Evolutionary conservation across 2,113 vertebrate genomes (phyloP).

Genomic region (Malurus alboscapulatus): DNA sequence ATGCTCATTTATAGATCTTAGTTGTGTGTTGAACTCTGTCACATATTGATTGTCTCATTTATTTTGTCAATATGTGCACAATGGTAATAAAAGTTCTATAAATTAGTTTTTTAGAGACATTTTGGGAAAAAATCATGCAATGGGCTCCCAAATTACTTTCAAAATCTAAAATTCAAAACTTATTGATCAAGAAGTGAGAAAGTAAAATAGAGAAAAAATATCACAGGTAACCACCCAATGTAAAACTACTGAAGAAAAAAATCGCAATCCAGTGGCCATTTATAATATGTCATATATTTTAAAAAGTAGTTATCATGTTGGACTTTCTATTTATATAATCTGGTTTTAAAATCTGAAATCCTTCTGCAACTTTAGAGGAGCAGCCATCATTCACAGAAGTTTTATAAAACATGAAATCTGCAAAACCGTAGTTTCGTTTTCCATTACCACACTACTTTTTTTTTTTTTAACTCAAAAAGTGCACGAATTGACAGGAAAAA

Average conservation of each 20-base stretch:
- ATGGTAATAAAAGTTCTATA: background rate
- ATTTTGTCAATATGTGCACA: slow-evolving; percentile 19
- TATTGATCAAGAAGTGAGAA: background rate
- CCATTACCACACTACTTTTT: background rate
- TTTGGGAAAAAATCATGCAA: background rate
- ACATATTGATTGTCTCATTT: background rate
- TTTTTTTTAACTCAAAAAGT: background rate
- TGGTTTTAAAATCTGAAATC: background rate
- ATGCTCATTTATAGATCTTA: background rate
- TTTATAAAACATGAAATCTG: background rate
- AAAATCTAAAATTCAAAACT: background rate
- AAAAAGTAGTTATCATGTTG: background rate
- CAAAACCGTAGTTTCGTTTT: background rate
- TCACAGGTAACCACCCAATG: background rate
- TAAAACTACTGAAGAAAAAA: background rate
- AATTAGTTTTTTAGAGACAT: slow-evolving; percentile 7
- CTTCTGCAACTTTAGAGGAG: background rate
- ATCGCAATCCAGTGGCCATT: background rate
- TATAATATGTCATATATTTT: background rate
- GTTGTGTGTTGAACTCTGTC: background rate
- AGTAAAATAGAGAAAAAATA: background rate
- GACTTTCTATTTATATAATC: background rate
- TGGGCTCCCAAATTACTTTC: background rate
- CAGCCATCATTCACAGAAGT: background rate
- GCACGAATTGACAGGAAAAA: background rate